These are phyloP conservation scores for Diplazon laetatorius DNA, from an alignment of 2,888 invertebrate species.

Conservation along the genomic window DNA sequence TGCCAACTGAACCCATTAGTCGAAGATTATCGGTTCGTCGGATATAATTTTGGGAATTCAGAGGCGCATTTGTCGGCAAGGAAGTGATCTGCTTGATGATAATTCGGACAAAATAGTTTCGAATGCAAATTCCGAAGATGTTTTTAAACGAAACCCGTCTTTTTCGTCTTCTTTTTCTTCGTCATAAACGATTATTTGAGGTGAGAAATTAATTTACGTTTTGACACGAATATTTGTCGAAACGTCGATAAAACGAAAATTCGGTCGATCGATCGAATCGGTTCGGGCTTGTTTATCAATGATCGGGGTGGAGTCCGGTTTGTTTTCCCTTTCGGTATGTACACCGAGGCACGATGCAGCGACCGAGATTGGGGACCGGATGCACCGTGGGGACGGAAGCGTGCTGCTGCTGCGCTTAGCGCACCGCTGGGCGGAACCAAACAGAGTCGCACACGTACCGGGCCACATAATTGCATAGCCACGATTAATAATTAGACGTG, in stretches of 20 bases:
- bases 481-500: constrained; percentile 80
- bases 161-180: no score
- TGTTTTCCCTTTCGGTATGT: constrained; percentile 55
- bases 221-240: neutral
- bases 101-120: no score
- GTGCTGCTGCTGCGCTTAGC: constrained; percentile 29
- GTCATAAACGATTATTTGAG: no score
- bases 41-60: no score
- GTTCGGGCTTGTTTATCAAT: constrained; percentile 58
- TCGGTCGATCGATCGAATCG: neutral
- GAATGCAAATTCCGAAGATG: no score
- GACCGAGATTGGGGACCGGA: constrained; percentile 3
- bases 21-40: no score
- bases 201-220: no score
- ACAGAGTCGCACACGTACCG: constrained; percentile 71
- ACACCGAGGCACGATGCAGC: constrained; percentile 19
- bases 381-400: constrained; percentile 25
- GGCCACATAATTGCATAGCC: constrained; percentile 77
- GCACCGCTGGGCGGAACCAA: constrained; percentile 67
- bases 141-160: no score
- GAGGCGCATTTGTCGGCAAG: no score
- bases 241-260: neutral
- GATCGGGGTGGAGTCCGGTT: constrained; percentile 47
- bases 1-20: neutral
- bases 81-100: no score